These are phyloP conservation scores for Camponotus vicinus DNA, from an alignment of 1,140 invertebrate genomes.

Conservation along the genomic window DNA sequence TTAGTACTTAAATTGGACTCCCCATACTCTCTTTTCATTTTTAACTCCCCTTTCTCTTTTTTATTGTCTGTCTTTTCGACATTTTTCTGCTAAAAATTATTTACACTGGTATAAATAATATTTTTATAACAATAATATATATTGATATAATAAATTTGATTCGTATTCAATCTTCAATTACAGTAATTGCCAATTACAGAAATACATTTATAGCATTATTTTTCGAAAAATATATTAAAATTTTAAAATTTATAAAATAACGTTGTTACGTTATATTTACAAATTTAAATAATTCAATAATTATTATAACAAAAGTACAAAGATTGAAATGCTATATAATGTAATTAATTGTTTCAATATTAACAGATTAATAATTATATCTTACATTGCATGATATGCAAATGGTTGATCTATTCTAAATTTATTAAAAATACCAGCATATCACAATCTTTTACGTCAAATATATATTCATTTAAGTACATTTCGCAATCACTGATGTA, in stretches of 20 bases:
- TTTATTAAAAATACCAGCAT: not conserved
- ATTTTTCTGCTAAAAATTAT: constrained; percentile 32
- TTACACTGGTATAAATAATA: not conserved
- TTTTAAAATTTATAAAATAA: not conserved
- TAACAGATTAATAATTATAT: not conserved
- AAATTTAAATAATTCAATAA: constrained; percentile 10
- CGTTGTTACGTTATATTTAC: not conserved
- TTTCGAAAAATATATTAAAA: no score
- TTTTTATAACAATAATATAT: constrained; percentile 1
- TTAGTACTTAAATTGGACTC: constrained; percentile 59
- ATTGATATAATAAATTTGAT: no score
- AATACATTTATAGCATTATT: no score
- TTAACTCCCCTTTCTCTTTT: constrained; percentile 13
- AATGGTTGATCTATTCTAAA: not conserved
- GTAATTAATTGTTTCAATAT: not conserved
- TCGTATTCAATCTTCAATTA: no score
- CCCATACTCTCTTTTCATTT: not conserved
- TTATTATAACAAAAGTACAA: not conserved
- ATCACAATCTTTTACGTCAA: not conserved
- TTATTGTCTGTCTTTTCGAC: constrained; percentile 7
- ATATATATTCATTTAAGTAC: not conserved
- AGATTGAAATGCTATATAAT: not conserved
- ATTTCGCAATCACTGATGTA: constrained; percentile 8
- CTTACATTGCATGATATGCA: not conserved
- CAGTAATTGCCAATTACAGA: no score